These are phyloP conservation scores for Premnoplex brunnescens DNA, from an alignment of 2,797 vertebrate species.

Conservation along the genomic window DNA sequence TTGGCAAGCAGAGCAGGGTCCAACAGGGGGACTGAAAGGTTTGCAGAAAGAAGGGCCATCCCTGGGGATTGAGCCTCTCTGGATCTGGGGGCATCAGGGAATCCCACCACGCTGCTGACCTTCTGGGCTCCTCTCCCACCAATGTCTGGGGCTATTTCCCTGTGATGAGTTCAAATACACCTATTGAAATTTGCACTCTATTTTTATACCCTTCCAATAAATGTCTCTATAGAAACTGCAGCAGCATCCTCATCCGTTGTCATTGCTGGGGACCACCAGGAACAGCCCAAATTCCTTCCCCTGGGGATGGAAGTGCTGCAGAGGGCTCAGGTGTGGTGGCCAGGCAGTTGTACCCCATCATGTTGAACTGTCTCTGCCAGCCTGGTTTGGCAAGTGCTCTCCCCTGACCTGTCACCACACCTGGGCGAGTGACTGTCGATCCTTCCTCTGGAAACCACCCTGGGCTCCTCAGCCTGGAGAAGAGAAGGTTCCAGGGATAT, in stretches of 20 bases:
- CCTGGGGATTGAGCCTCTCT: not conserved
- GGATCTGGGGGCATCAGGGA: not conserved
- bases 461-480: not conserved
- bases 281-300: not conserved
- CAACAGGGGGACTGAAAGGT: not conserved
- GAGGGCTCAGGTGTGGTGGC: not conserved
- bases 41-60: not conserved
- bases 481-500: not conserved
- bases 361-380: not conserved
- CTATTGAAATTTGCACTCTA: not conserved
- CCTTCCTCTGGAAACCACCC: not conserved
- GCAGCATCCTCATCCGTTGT: not conserved
- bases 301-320: not conserved
- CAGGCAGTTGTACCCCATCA: not conserved
- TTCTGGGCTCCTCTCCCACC: not conserved
- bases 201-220: constrained; percentile 35
- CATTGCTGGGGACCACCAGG: not conserved
- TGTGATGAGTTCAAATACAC: fast-evolving
- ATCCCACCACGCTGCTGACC: fast-evolving
- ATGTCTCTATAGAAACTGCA: not conserved
- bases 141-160: fast-evolving
- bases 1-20: not conserved
- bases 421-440: not conserved
- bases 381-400: fast-evolving
- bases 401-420: not conserved